Conservation (phyloP, 2,113 vertebrate species). For the Lampris megalopsis region DNA sequence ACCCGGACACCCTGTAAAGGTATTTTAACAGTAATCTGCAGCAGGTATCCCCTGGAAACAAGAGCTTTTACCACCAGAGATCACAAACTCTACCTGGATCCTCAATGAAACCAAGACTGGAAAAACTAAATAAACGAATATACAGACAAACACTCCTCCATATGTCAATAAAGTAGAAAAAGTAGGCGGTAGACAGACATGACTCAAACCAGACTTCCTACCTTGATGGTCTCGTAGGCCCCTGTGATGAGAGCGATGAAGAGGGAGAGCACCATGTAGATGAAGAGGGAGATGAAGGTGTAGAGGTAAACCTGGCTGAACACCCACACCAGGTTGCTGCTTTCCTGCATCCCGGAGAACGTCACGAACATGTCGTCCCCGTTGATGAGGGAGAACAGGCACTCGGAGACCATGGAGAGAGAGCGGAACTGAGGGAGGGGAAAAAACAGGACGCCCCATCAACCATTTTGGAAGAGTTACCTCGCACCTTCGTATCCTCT, state of each 20-base stretch:
- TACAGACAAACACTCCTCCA: too few species aligned
- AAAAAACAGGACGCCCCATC: not conserved
- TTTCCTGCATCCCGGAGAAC: constrained; percentile 79
- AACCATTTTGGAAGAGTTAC: not conserved
- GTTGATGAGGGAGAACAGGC: constrained; percentile 89
- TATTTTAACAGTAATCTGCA: too few species aligned
- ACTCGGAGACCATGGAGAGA: constrained; percentile 94
- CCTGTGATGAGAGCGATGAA: constrained; percentile 98
- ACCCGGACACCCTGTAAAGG: too few species aligned
- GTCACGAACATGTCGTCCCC: constrained; percentile 86
- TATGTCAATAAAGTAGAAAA: too few species aligned
- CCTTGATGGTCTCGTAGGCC: constrained; percentile 96
- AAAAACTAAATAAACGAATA: too few species aligned
- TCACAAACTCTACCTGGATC: too few species aligned
- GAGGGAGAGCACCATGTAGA: constrained; percentile 98
- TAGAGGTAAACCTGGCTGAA: constrained; percentile 93
- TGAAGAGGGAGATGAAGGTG: constrained; percentile 97
- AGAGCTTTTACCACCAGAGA: too few species aligned
- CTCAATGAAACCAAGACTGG: too few species aligned
- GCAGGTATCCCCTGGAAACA: too few species aligned
- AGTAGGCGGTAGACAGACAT: not conserved
- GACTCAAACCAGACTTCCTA: constrained; percentile 45
- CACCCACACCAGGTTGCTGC: constrained; percentile 80
- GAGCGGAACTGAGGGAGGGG: constrained; percentile 86
- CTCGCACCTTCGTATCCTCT: too few species aligned